A percentile compares a stretch with the other conserved stretches of the same genome.
Conservation (phyloP, 30 jellyfish, hydroid and myxozoan species). For the Rhopilema esculentum region DNA sequence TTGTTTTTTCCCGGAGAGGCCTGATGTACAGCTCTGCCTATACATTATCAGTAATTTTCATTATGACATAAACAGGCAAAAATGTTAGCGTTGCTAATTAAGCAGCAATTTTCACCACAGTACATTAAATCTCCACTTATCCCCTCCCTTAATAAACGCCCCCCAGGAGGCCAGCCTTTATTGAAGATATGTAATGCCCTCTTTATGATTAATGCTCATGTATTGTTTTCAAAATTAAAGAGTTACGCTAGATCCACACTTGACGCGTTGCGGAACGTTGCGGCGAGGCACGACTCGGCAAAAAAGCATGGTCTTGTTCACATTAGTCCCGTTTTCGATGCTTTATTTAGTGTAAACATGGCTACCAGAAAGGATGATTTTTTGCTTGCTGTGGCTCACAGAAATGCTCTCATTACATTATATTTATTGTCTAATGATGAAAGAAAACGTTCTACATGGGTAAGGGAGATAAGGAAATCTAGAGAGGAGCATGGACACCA, state of each 20-base stretch:
- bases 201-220: no score
- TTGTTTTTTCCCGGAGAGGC: no score
- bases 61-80: no score
- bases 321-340: conserved; percentile 1
- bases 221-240: no score
- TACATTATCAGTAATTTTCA: no score
- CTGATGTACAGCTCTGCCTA: no score
- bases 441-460: conserved; percentile 1
- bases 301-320: conserved; percentile 20
- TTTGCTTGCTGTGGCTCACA: conserved; percentile 2
- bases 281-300: conserved; percentile 8
- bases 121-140: no score
- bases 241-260: conserved; percentile 3
- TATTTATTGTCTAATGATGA: background rate
- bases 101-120: no score
- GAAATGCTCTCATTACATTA: background rate
- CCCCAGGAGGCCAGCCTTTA: no score
- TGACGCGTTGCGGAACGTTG: conserved; percentile 10
- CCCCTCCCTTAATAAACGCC: no score
- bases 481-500: conserved; percentile 4
- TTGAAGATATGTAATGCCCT: no score
- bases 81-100: no score
- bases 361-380: background rate
- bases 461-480: conserved; percentile 10
- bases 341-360: background rate